Evolutionary conservation across 2,113 vertebrate species (phyloP).

Genomic region (Elephantulus edwardii): DNA sequence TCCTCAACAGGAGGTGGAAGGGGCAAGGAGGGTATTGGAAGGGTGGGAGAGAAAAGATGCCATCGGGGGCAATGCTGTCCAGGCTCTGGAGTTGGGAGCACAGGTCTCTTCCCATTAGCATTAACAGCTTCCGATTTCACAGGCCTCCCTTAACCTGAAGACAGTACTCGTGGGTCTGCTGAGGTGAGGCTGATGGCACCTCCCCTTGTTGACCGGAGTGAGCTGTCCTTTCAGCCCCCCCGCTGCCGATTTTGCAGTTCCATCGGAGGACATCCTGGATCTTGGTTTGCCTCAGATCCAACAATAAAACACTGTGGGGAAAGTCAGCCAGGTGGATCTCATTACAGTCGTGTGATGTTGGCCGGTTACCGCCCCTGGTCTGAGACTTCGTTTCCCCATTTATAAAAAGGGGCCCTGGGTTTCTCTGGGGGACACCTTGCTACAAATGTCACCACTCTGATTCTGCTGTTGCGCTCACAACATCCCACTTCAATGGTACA

Average conservation of each 20-base stretch:
- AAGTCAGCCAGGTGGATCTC: background rate
- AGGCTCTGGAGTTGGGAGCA: background rate
- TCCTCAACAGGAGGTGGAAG: background rate
- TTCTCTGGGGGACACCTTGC: background rate
- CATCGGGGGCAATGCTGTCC: background rate
- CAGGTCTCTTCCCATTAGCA: background rate
- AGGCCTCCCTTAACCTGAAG: background rate
- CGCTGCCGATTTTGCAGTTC: background rate
- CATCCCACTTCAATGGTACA: background rate
- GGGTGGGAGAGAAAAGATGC: background rate
- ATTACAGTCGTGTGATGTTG: background rate
- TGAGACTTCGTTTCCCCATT: background rate
- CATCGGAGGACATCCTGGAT: background rate
- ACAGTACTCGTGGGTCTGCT: background rate
- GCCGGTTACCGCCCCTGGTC: background rate
- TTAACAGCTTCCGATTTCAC: background rate
- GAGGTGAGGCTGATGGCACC: background rate
- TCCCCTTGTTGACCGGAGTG: background rate
- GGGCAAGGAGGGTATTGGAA: background rate
- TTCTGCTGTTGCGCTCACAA: background rate
- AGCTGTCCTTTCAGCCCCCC: background rate
- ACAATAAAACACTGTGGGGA: background rate
- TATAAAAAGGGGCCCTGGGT: background rate
- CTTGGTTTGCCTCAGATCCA: background rate
- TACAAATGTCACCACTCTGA: background rate